Evolutionary conservation across 2,888 invertebrate species (phyloP).

Genomic region (Monochamus alternatus): DNA sequence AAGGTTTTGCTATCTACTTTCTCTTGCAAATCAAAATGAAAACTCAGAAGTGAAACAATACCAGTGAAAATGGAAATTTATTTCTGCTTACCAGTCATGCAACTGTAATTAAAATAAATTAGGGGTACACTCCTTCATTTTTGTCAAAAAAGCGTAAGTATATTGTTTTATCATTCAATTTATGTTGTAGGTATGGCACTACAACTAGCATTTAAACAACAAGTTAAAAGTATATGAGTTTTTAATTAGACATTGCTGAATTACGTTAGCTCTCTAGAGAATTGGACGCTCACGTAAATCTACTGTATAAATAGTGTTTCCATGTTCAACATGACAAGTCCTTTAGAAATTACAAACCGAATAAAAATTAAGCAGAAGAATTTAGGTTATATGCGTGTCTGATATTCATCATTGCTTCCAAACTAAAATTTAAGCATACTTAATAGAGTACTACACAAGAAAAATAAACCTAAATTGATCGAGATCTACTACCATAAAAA

Average conservation of each 20-base stretch:
- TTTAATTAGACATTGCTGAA: constrained; percentile 1
- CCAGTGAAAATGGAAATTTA: too few species aligned
- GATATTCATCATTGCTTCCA: too few species aligned
- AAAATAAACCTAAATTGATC: too few species aligned
- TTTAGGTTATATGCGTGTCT: too few species aligned
- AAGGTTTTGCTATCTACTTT: too few species aligned
- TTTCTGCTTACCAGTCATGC: too few species aligned
- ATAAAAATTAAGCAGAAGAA: background rate
- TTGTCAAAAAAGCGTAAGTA: background rate
- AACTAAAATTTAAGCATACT: too few species aligned
- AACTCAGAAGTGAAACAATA: too few species aligned
- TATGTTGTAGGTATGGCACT: background rate
- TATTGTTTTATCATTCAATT: background rate
- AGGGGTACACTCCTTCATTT: background rate
- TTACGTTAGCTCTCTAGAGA: background rate
- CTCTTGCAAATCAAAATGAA: too few species aligned
- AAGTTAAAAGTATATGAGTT: background rate
- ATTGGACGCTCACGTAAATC: constrained; percentile 6
- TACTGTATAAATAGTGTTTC: background rate
- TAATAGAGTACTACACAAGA: too few species aligned
- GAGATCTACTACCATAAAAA: too few species aligned
- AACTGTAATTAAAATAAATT: background rate
- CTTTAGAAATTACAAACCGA: background rate
- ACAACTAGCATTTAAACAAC: background rate
- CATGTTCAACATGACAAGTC: background rate